Evolutionary conservation across 2,113 vertebrate species (phyloP).

Genomic region (Bubo scandiacus): DNA sequence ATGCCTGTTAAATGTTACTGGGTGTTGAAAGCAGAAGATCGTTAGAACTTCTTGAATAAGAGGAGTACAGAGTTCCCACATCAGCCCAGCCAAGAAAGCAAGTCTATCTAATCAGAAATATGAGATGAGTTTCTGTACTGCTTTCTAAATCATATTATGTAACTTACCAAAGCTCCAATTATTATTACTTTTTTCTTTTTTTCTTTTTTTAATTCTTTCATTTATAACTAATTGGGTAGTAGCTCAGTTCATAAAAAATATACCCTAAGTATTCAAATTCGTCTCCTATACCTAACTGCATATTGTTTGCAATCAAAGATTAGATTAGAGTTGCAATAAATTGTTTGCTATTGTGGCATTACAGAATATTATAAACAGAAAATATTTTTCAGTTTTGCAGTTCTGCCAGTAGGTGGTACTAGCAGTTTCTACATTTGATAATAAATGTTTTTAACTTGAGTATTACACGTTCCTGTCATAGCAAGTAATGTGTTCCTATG

Average conservation of each 20-base stretch:
- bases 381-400: background rate
- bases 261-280: background rate
- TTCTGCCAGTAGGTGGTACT: conserved; percentile 58
- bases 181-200: background rate
- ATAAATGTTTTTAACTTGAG: background rate
- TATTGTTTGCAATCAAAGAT: background rate
- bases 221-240: background rate
- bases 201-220: background rate
- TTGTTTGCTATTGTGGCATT: background rate
- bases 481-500: background rate
- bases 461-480: background rate
- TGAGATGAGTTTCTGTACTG: background rate
- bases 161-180: background rate
- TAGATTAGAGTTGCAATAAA: background rate
- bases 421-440: conserved; percentile 35
- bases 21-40: background rate
- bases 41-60: background rate
- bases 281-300: background rate
- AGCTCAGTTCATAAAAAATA: background rate
- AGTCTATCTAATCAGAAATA: background rate
- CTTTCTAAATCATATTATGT: background rate
- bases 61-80: background rate
- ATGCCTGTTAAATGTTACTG: background rate
- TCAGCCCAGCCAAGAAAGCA: background rate
- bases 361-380: background rate